These are phyloP conservation scores for Heliothis subflexa DNA, from an alignment of 1,140 invertebrate species.

Conservation along the genomic window DNA sequence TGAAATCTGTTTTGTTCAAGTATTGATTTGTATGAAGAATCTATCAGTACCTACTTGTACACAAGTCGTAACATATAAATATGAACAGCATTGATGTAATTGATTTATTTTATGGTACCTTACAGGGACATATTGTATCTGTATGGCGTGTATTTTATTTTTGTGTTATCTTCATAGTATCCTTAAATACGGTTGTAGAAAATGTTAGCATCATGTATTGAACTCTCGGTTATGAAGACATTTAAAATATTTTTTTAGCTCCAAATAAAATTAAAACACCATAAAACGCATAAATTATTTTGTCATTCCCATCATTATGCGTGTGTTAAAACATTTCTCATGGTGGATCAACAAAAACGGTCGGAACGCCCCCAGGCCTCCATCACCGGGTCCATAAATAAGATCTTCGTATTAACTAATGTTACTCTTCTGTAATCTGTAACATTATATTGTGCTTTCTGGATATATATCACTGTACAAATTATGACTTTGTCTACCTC, in stretches of 20 bases:
- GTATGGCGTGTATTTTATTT: no score
- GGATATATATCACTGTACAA: conserved; percentile 81
- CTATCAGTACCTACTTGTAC: not conserved
- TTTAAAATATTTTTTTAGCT: not conserved
- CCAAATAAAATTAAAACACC: conserved; percentile 14
- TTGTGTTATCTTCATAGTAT: no score
- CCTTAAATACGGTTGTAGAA: not conserved
- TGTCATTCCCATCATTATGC: conserved; percentile 32
- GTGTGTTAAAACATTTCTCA: conserved; percentile 33
- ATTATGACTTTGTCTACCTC: conserved; percentile 71
- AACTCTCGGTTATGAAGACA: not conserved
- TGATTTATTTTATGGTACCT: no score
- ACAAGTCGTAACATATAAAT: not conserved
- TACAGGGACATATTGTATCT: no score
- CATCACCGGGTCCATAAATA: conserved; percentile 76
- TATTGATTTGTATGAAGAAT: conserved; percentile 24
- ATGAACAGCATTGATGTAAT: no score
- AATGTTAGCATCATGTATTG: not conserved
- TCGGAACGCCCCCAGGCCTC: conserved; percentile 49
- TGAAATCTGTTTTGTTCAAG: conserved; percentile 39
- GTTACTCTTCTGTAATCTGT: conserved; percentile 74
- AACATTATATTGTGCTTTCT: conserved; percentile 76
- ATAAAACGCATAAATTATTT: conserved; percentile 37
- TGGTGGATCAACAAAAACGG: conserved; percentile 17
- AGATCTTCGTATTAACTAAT: conserved; percentile 80